Conservation (phyloP, 2,797 vertebrate species). For the Protonibea diacanthus region DNA sequence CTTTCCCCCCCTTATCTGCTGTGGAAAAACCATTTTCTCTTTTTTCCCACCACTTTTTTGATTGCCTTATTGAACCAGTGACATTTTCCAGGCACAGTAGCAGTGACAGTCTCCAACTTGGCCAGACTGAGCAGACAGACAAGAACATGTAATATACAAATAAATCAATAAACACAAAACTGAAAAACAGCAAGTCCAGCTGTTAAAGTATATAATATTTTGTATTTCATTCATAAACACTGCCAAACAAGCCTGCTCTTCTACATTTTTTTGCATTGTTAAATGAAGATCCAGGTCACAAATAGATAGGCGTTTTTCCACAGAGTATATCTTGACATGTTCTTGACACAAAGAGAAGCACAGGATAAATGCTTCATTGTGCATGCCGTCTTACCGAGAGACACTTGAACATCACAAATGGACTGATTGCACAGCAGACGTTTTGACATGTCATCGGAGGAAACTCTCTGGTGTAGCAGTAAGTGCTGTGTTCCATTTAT, state of each 20-base stretch:
- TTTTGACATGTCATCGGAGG: too few relatives aligned
- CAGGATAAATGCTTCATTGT: background rate
- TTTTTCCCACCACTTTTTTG: background rate
- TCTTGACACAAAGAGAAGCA: background rate
- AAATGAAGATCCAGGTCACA: background rate
- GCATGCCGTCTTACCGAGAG: too few relatives aligned
- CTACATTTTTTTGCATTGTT: background rate
- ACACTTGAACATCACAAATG: too few relatives aligned
- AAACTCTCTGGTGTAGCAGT: too few relatives aligned
- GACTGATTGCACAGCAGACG: too few relatives aligned
- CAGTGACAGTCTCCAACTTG: background rate
- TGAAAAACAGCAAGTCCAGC: background rate
- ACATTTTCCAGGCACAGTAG: background rate
- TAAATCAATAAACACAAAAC: background rate
- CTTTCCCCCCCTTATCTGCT: background rate
- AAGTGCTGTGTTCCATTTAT: too few relatives aligned
- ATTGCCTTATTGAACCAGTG: slow-evolving; percentile 27
- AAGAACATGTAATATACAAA: background rate
- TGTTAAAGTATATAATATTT: background rate
- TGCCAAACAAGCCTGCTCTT: background rate
- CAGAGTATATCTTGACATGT: background rate
- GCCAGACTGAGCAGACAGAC: background rate
- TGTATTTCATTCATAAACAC: background rate
- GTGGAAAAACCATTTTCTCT: slow-evolving; percentile 3
- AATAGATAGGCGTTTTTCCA: background rate